phyloP scores from a whole-genome alignment of 2,113 vertebrate species.

The Nannospalax galili region DNA sequence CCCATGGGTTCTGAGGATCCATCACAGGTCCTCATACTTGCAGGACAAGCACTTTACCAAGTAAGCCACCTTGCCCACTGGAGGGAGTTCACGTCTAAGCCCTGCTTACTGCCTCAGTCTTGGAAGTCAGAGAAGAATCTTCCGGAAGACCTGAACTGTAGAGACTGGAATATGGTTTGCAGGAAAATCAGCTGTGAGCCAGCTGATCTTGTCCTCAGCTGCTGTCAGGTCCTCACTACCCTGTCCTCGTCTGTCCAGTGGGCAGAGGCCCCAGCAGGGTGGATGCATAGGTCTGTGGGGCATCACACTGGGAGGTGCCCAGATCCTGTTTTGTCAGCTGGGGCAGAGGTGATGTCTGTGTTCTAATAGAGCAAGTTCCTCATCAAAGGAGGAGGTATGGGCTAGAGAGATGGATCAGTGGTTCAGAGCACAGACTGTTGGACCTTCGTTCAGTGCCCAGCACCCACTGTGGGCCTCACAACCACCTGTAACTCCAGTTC shows the following conservation, averaged over 20 bases:
- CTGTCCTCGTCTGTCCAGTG: rapidly evolving
- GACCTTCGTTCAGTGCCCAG: not conserved
- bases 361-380: not conserved
- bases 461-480: too few species aligned
- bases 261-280: not conserved
- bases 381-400: rapidly evolving
- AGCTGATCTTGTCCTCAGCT: rapidly evolving
- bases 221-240: rapidly evolving
- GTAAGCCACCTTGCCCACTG: not conserved
- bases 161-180: not conserved
- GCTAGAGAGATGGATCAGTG: not conserved
- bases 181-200: not conserved
- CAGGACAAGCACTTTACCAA: not conserved
- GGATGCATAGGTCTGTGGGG: not conserved
- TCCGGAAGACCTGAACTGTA: not conserved
- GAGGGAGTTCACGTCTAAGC: too few species aligned
- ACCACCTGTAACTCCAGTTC: not conserved
- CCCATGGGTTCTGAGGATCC: not conserved
- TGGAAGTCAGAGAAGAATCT: not conserved
- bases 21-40: not conserved
- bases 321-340: not conserved
- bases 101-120: not conserved
- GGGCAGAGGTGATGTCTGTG: not conserved
- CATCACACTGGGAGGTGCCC: rapidly evolving
- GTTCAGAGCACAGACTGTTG: not conserved